Conservation (phyloP, 1,140 invertebrate genomes). For the Dufourea novaeangliae region DNA sequence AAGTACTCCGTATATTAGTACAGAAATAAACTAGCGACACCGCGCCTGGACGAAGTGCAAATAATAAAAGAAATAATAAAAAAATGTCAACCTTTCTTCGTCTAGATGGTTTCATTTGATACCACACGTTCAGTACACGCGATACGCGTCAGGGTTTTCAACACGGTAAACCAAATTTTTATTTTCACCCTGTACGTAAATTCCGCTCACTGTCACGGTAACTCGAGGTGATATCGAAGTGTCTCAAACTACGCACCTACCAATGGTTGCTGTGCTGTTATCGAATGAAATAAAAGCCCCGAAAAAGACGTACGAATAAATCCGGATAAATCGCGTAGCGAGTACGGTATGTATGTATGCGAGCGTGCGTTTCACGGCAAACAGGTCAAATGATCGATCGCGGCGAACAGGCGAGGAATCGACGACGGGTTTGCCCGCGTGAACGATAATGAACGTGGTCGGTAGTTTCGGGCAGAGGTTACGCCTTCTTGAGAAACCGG, state of each 20-base stretch:
- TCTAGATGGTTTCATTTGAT: conserved; percentile 26
- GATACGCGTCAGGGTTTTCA: not conserved
- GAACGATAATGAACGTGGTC: conserved; percentile 74
- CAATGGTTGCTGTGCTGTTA: not conserved
- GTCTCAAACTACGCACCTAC: not conserved
- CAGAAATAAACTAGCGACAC: not conserved
- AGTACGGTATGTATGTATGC: too few relatives aligned
- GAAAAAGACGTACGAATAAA: not conserved
- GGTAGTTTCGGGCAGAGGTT: conserved; percentile 73
- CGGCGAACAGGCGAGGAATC: conserved; percentile 53
- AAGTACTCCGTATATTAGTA: not conserved
- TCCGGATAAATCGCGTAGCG: conserved; percentile 40
- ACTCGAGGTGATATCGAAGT: not conserved
- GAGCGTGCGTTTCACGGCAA: conserved; percentile 37
- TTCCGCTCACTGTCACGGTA: not conserved
- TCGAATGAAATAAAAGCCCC: conserved; percentile 10
- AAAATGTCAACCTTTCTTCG: conserved; percentile 5
- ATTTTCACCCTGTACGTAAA: not conserved
- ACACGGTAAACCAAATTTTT: not conserved
- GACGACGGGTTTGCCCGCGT: conserved; percentile 62
- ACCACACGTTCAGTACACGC: conserved; percentile 14
- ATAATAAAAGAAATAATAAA: conserved; percentile 38
- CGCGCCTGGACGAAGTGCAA: not conserved
- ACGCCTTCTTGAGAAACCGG: conserved; percentile 75
- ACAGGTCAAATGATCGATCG: conserved; percentile 60